Evolutionary conservation across 2,113 vertebrate genomes (phyloP).

Genomic region (Neodon shergylaensis): DNA sequence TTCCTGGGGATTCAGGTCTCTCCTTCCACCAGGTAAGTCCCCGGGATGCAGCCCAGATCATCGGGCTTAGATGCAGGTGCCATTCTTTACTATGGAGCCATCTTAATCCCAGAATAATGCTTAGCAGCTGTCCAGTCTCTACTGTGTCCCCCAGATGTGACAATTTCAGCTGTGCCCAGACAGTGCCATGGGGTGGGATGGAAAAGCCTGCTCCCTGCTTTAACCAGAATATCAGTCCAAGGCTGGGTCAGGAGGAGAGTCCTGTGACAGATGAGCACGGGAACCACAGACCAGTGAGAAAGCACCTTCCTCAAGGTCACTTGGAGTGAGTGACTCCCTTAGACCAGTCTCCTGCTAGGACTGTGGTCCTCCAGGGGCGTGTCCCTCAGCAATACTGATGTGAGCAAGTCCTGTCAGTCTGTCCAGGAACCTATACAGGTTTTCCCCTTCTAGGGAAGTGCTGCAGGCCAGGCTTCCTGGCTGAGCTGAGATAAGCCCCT

Average conservation of each 20-base stretch:
- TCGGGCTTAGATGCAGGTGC: background rate
- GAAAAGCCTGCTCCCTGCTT: no score
- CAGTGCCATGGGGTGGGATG: background rate
- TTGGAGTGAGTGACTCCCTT: background rate
- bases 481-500: background rate
- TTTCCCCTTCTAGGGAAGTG: background rate
- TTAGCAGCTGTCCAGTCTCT: background rate
- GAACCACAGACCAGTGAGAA: background rate
- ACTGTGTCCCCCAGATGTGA: background rate
- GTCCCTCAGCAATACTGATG: rapidly evolving
- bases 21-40: background rate
- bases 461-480: background rate
- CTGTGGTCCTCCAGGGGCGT: background rate
- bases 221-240: background rate
- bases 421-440: background rate
- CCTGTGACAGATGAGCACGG: rapidly evolving
- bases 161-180: background rate
- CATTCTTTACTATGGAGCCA: background rate
- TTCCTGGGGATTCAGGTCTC: no score
- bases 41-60: background rate
- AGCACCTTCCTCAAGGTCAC: background rate
- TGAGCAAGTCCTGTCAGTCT: no score
- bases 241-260: background rate
- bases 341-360: background rate
- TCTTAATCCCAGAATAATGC: rapidly evolving